These are phyloP conservation scores for Melanerpes aurifrons DNA, from an alignment of 2,113 vertebrate species.

Conservation along the genomic window DNA sequence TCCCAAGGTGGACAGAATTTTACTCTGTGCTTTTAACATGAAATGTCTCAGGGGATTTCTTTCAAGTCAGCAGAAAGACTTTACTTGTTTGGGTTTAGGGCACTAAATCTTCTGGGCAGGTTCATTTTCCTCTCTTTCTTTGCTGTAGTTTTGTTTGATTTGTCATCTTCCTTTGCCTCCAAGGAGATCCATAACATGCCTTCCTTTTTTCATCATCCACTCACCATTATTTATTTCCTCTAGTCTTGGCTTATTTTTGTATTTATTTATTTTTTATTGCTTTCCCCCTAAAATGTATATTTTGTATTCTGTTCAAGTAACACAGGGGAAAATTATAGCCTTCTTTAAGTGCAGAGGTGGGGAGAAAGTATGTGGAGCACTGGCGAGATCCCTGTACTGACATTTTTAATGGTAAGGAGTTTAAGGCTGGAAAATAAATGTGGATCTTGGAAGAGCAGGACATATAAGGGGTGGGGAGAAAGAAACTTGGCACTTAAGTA, in stretches of 20 bases:
- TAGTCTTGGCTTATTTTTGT: background rate
- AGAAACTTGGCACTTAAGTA: background rate
- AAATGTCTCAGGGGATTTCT: background rate
- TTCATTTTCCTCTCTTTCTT: background rate
- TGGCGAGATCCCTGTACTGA: background rate
- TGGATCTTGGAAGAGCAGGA: background rate
- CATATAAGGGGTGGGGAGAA: fast-evolving
- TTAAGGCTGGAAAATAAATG: background rate
- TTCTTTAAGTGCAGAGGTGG: background rate
- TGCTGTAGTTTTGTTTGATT: background rate
- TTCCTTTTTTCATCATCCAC: background rate
- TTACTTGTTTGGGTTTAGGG: background rate
- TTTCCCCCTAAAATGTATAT: background rate
- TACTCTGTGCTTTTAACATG: background rate
- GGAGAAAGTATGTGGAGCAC: background rate
- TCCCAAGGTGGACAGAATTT: background rate
- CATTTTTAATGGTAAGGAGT: background rate
- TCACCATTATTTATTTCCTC: background rate
- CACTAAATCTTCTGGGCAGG: background rate
- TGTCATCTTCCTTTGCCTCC: background rate
- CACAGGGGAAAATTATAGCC: background rate
- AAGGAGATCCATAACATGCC: background rate
- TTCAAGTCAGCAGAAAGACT: background rate
- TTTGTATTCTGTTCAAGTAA: background rate
- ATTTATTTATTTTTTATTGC: background rate